These are phyloP conservation scores for Cyprinodon tularosa DNA, from an alignment of 2,113 vertebrate genomes.

Conservation along the genomic window DNA sequence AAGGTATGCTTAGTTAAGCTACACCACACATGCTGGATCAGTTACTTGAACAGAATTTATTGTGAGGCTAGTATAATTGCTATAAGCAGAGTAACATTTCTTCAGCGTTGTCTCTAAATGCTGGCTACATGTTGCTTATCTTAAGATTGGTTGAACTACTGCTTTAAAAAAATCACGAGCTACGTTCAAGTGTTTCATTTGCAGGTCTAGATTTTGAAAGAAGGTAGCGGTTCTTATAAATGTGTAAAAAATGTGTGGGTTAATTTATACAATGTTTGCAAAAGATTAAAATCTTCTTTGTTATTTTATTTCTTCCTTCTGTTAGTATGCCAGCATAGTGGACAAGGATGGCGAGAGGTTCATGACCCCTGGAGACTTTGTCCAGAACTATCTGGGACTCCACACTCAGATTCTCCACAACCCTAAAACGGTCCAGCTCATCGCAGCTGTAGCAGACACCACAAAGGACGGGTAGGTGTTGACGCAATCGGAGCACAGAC, in stretches of 20 bases:
- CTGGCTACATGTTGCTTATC: too few species aligned
- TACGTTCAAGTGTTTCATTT: too few species aligned
- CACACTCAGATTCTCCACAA: conserved; percentile 91
- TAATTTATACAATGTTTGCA: not conserved
- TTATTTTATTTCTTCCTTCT: not conserved
- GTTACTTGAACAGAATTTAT: not conserved
- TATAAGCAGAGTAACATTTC: too few species aligned
- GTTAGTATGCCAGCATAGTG: conserved; percentile 88
- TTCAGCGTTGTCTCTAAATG: too few species aligned
- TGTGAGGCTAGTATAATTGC: too few species aligned
- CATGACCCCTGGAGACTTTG: conserved; percentile 96
- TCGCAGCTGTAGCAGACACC: conserved; percentile 96
- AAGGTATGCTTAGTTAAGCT: not conserved
- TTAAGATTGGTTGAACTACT: too few species aligned
- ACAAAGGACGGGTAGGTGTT: conserved; percentile 94
- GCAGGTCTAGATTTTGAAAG: too few species aligned
- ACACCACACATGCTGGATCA: not conserved
- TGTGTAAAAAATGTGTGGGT: too few species aligned
- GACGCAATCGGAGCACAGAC: not conserved
- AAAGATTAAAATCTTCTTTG: not conserved
- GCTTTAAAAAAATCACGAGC: too few species aligned
- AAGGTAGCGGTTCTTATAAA: too few species aligned
- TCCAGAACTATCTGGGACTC: conserved; percentile 93
- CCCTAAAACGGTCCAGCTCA: conserved; percentile 92
- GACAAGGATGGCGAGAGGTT: conserved; percentile 93